phyloP scores from a whole-genome alignment of 2,797 vertebrate genomes.

The Hybognathus amarus region DNA sequence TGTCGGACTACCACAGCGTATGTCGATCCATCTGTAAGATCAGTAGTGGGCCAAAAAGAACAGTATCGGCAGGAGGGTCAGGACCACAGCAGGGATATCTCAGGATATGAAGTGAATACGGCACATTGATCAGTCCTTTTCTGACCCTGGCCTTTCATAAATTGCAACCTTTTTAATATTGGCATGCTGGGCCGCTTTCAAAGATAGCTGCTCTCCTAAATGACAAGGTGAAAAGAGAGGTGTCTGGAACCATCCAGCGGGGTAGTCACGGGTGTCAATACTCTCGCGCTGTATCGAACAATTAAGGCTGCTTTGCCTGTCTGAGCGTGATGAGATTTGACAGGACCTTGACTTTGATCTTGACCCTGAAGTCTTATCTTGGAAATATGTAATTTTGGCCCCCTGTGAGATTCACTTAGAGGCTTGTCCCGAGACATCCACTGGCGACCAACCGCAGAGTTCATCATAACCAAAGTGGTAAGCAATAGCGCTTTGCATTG shows the following conservation, averaged over 20 bases:
- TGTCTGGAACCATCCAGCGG: constrained; percentile 51
- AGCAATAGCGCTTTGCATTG: constrained; percentile 38
- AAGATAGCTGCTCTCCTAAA: constrained; percentile 54
- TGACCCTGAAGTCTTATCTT: constrained; percentile 68
- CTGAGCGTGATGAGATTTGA: constrained; percentile 72
- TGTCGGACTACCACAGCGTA: constrained; percentile 23
- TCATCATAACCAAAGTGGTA: constrained; percentile 8
- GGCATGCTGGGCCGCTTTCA: constrained; percentile 65
- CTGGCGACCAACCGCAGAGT: constrained; percentile 47
- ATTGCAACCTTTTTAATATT: constrained; percentile 77
- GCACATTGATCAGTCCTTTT: constrained; percentile 75
- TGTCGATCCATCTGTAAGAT: constrained; percentile 52
- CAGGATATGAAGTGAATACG: constrained; percentile 61
- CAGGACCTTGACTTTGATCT: constrained; percentile 74
- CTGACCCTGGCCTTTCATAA: constrained; percentile 75
- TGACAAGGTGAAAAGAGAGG: constrained; percentile 58
- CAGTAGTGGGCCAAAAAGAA: constrained; percentile 64
- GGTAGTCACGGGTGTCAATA: constrained; percentile 76
- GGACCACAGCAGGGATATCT: constrained; percentile 54
- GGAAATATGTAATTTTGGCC: constrained; percentile 69
- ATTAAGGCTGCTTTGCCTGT: constrained; percentile 69
- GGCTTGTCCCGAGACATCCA: constrained; percentile 52
- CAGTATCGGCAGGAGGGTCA: constrained; percentile 73
- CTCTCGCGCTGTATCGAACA: constrained; percentile 75
- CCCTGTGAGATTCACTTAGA: constrained; percentile 60